Evolutionary conservation across 2,113 vertebrate genomes (phyloP).

Genomic region (Psittacula cyanocephala): DNA sequence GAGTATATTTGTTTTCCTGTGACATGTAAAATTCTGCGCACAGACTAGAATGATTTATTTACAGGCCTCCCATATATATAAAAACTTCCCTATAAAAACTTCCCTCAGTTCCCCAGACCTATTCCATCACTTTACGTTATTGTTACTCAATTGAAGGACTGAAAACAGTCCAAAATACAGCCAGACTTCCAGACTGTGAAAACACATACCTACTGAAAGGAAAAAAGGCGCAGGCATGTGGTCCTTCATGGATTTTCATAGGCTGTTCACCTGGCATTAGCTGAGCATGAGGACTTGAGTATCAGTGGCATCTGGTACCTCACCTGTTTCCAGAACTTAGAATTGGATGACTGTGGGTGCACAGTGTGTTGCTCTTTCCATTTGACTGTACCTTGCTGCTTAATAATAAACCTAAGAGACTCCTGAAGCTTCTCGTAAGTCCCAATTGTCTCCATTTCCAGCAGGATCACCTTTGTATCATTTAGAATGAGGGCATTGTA

Average conservation of each 20-base stretch:
- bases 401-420: conserved; percentile 71
- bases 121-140: background rate
- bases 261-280: background rate
- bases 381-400: conserved; percentile 72
- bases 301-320: conserved; percentile 72
- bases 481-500: conserved; percentile 71
- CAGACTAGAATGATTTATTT: background rate
- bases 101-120: background rate
- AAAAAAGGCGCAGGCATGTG: background rate
- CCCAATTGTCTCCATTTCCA: conserved; percentile 65
- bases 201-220: background rate
- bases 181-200: background rate
- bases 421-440: conserved; percentile 38
- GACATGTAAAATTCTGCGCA: background rate
- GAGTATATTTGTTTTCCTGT: background rate
- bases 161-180: background rate
- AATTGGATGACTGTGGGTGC: conserved; percentile 30
- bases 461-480: conserved; percentile 68
- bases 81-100: background rate
- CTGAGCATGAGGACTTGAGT: background rate
- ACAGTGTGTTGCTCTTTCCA: conserved; percentile 59
- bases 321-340: conserved; percentile 78
- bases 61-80: background rate
- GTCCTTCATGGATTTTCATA: background rate
- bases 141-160: fast-evolving